Evolutionary conservation across 2,888 invertebrate species (phyloP).

Genomic region (Leucophora obtusa): DNA sequence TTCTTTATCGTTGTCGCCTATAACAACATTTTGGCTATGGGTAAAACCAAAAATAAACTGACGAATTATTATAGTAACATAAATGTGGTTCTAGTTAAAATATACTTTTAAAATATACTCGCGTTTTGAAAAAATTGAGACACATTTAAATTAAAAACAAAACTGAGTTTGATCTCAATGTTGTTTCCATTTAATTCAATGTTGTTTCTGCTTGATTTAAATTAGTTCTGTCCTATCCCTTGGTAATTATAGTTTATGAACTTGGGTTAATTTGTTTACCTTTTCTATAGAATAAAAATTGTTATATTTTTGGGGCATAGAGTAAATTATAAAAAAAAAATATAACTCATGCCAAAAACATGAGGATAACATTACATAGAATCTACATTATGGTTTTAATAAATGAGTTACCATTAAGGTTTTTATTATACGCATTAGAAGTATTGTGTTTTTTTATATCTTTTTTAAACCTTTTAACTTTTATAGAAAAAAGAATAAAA

Average conservation of each 20-base stretch:
- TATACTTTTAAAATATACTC: no score
- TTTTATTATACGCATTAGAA: slow-evolving; percentile 61
- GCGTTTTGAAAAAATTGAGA: no score
- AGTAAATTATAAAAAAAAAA: slow-evolving; percentile 29
- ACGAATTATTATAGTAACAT: no score
- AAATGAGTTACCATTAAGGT: slow-evolving; percentile 58
- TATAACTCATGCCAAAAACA: slow-evolving; percentile 49
- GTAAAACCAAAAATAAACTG: no score
- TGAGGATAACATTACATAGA: slow-evolving; percentile 60
- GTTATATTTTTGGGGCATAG: neutral
- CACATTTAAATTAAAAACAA: no score
- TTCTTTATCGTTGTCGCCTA: no score
- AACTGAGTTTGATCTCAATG: no score
- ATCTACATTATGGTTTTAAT: slow-evolving; percentile 61
- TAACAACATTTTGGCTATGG: no score
- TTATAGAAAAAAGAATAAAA: slow-evolving; percentile 10
- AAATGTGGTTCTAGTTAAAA: no score
- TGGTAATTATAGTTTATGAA: neutral
- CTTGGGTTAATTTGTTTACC: neutral
- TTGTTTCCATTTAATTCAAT: no score
- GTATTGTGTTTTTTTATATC: slow-evolving; percentile 47
- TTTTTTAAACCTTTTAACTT: slow-evolving; percentile 59
- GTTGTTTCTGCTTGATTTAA: no score
- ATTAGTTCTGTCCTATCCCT: no score
- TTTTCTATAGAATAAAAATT: neutral